phyloP scores from a whole-genome alignment of 2,888 invertebrate species.

The Rhagonycha fulva region DNA sequence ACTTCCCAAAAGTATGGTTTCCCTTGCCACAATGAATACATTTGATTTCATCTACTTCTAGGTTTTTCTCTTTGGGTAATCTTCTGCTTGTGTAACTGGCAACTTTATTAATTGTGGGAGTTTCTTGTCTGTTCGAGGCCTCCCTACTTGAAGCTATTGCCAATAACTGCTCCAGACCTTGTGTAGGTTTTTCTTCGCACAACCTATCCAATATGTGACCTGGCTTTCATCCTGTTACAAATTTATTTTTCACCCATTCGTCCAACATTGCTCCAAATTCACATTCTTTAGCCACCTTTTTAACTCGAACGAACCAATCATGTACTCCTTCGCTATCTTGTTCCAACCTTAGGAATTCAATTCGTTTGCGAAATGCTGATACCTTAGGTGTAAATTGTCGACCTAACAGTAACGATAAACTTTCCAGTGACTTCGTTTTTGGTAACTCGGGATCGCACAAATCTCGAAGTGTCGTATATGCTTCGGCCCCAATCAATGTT shows the following conservation, averaged over 20 bases:
- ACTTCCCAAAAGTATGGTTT: conserved; percentile 8
- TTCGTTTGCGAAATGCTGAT: too few relatives aligned
- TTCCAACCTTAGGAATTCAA: background rate
- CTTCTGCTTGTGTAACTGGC: too few relatives aligned
- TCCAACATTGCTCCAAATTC: background rate
- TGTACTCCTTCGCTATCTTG: background rate
- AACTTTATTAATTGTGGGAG: background rate
- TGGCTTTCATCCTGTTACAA: background rate
- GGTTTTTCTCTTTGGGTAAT: too few relatives aligned
- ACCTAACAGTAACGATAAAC: too few relatives aligned
- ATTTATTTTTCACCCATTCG: background rate
- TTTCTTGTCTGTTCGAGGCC: background rate
- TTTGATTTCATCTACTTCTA: background rate
- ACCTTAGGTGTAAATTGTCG: too few relatives aligned
- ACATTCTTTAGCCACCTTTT: background rate
- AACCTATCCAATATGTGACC: background rate
- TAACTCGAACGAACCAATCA: conserved; percentile 4
- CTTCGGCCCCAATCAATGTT: too few relatives aligned
- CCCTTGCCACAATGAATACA: conserved; percentile 10
- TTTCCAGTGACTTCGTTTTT: background rate
- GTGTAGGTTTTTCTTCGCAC: background rate
- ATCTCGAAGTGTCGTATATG: too few relatives aligned
- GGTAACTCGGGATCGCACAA: too few relatives aligned
- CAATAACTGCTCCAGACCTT: background rate
- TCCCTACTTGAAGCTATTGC: background rate